Percentiles rank a stretch among this genome's conserved stretches.
Conservation (phyloP, 2,888 invertebrate species). For the Dicroscelio sp. region DNA sequence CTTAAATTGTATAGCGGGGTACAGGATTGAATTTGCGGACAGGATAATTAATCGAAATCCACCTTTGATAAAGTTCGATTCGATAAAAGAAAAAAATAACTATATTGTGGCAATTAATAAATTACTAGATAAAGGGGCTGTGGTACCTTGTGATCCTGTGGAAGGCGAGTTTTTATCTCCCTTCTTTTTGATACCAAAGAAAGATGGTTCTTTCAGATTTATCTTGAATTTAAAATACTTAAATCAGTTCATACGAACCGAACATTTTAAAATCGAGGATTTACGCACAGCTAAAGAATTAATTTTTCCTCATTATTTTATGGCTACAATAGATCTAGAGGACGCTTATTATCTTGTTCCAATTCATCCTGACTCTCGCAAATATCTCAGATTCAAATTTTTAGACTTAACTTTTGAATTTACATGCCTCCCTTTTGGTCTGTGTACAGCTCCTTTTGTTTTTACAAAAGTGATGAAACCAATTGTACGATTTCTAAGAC, state of each 20-base stretch:
- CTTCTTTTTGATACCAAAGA: not conserved
- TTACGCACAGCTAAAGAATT: not conserved
- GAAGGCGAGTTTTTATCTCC: not conserved
- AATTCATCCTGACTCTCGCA: too few species aligned
- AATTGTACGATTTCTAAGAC: not conserved
- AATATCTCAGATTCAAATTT: too few species aligned
- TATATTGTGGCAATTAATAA: not conserved
- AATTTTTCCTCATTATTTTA: not conserved
- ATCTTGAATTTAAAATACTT: not conserved
- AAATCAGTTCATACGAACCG: not conserved
- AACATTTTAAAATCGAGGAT: too few species aligned
- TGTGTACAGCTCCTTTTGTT: not conserved
- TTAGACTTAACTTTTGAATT: not conserved
- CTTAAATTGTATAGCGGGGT: constrained; percentile 47
- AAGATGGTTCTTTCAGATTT: not conserved
- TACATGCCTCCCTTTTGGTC: not conserved
- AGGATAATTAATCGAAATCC: not conserved
- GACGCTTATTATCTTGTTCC: too few species aligned
- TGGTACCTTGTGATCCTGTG: not conserved
- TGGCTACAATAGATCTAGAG: too few species aligned
- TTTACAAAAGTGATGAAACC: constrained; percentile 1
- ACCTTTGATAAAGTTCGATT: not conserved
- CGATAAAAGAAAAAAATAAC: not conserved
- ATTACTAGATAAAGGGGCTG: not conserved
- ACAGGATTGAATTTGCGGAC: constrained; percentile 32